Conservation (phyloP, 2,113 vertebrate species). For the Maccullochella peelii region DNA sequence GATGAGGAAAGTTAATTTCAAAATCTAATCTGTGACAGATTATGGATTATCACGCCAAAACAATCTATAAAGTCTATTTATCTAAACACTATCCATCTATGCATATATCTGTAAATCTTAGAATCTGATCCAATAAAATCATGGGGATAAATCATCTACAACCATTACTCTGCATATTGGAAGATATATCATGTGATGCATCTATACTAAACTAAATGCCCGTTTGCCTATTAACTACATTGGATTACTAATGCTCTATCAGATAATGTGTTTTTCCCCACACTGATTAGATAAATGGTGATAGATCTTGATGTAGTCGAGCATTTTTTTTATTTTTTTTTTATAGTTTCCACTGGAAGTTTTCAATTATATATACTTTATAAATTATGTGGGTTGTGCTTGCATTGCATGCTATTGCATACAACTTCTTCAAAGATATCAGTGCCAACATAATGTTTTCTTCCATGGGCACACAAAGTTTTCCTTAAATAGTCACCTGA, state of each 20-base stretch:
- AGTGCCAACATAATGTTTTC: slow-evolving; percentile 57
- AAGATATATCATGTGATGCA: not conserved
- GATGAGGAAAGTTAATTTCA: slow-evolving; percentile 8
- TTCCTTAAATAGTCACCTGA: slow-evolving; percentile 76
- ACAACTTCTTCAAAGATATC: slow-evolving; percentile 17
- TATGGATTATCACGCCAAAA: slow-evolving; percentile 27
- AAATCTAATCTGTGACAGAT: slow-evolving; percentile 36
- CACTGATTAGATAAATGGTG: slow-evolving; percentile 8
- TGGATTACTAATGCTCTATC: not conserved
- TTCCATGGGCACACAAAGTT: slow-evolving; percentile 63
- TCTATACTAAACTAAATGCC: not conserved
- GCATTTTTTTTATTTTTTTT: not conserved
- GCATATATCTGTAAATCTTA: slow-evolving; percentile 3
- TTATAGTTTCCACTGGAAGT: not conserved
- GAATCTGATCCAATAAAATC: not conserved
- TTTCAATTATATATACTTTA: not conserved
- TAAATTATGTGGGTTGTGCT: not conserved
- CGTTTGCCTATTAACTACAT: not conserved
- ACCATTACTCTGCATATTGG: not conserved
- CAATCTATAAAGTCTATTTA: not conserved
- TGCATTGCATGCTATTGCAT: slow-evolving; percentile 17
- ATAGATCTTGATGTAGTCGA: not conserved
- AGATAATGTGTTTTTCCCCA: not conserved
- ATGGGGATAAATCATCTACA: slow-evolving; percentile 9
- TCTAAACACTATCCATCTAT: not conserved